These are phyloP conservation scores for Philaethria dido DNA, from an alignment of 2,888 invertebrate species.

Conservation along the genomic window DNA sequence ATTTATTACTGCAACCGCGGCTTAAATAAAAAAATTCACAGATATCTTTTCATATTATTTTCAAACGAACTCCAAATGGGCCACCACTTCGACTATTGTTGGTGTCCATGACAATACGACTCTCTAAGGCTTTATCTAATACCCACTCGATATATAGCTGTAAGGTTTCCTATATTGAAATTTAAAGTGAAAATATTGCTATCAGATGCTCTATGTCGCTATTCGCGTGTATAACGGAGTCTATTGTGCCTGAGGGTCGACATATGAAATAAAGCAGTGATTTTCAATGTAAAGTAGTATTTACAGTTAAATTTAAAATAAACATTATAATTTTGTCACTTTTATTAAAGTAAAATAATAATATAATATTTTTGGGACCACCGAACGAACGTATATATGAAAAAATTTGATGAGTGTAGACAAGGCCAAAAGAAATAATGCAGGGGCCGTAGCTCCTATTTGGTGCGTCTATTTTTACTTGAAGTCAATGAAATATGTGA, in stretches of 20 bases:
- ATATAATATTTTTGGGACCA: too few relatives aligned
- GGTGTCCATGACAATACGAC: constrained; percentile 62
- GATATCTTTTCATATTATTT: constrained; percentile 59
- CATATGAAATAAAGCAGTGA: constrained; percentile 12
- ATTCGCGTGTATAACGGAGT: constrained; percentile 33
- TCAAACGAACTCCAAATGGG: constrained; percentile 58
- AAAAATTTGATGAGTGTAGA: too few relatives aligned
- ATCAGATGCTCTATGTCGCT: constrained; percentile 42
- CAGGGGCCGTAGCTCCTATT: too few relatives aligned
- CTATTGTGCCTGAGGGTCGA: constrained; percentile 20
- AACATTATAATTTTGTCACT: too few relatives aligned
- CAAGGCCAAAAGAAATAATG: too few relatives aligned
- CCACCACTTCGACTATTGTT: constrained; percentile 57
- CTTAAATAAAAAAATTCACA: constrained; percentile 50
- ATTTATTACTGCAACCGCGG: constrained; percentile 38
- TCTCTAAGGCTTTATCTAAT: constrained; percentile 69
- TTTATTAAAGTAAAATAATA: too few relatives aligned
- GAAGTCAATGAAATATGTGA: too few relatives aligned
- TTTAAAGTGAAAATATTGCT: constrained; percentile 61
- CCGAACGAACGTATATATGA: too few relatives aligned
- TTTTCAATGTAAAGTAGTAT: neutral
- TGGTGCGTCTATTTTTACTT: too few relatives aligned
- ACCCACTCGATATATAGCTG: constrained; percentile 68
- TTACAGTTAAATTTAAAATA: neutral
- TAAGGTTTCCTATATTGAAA: constrained; percentile 64